Base-by-base conservation (phyloP, 2,797 vertebrate genomes). In the Sphenodon punctatus region DNA sequence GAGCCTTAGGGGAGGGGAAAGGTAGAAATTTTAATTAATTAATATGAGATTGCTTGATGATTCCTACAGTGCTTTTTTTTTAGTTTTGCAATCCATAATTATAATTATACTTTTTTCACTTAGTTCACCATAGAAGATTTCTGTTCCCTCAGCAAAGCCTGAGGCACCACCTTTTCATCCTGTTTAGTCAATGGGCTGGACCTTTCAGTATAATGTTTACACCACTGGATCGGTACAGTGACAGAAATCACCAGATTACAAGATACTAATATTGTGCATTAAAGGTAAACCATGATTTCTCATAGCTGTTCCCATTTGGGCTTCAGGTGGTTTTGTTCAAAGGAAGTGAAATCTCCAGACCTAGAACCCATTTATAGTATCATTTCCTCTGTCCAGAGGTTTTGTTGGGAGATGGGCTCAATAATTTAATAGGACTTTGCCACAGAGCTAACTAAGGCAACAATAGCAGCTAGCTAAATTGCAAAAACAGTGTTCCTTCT, bases 191-290 rank as follows among this genome's bases (percentile, higher is more conserved):
- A 71, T 99, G 99, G 99, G 99, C 99, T 1, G 99, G 99, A 67
- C 99, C 98, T 56, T 99, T 99, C 96, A 99, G 99, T 82, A 97
- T 99, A 79, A 99, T 99, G 99, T 99, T 99, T 88, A 99, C 99
- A 1, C 99, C 99, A 3, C 95, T 99, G 69, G 99, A 99, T 75
- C 98, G 99, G 38, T 99, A 99, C 92, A 99, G 99, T 59, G 98
- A 99, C 73, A 97, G 99, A 88, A 99, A 99, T 89, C 99, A 99
- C 85, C 98, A 99, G 95, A 99, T 99, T 86, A 99, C 98, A 70
- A 97, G 98, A 94, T 99, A 99, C 81, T 99, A 99, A 89, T 99
- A 99, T 88, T 98, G 98, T 65, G 98, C 99, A 32, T 95, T 99
- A 78, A 99, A 99, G 96, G 99, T 99, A 92, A 63, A 71, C 5